These are phyloP conservation scores for Sphaeridia pumilis DNA, from an alignment of 2,888 invertebrate genomes.

Conservation along the genomic window DNA sequence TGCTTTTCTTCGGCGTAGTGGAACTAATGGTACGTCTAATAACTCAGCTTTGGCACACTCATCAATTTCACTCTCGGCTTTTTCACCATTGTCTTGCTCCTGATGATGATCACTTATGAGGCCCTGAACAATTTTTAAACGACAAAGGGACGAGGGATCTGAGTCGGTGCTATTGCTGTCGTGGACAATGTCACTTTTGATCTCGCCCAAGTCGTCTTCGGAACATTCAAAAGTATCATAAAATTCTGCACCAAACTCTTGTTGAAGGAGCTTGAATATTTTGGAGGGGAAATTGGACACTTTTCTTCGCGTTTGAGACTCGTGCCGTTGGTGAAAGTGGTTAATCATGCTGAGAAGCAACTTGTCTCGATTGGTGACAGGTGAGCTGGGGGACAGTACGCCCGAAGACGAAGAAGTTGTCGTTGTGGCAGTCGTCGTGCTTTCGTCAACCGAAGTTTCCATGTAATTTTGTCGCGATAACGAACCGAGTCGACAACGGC, in stretches of 20 bases:
- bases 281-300: slow-evolving; percentile 34
- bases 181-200: background rate
- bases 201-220: slow-evolving; percentile 20
- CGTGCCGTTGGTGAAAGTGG: slow-evolving; percentile 32
- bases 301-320: slow-evolving; percentile 13
- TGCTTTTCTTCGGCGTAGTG: slow-evolving; percentile 23
- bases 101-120: background rate
- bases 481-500: slow-evolving; percentile 25
- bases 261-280: slow-evolving; percentile 35
- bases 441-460: slow-evolving; percentile 23
- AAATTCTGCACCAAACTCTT: slow-evolving; percentile 36
- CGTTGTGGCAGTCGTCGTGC: too few species aligned
- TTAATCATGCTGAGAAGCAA: slow-evolving; percentile 35
- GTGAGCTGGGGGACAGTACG: slow-evolving; percentile 34
- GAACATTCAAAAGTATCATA: slow-evolving; percentile 34
- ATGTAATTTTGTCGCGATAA: slow-evolving; percentile 26
- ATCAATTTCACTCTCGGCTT: slow-evolving; percentile 20
- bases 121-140: too few species aligned
- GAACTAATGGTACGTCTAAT: slow-evolving; percentile 31
- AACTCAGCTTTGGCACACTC: slow-evolving; percentile 18
- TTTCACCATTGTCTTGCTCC: background rate
- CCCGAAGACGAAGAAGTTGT: slow-evolving; percentile 34
- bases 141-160: background rate
- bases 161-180: background rate
- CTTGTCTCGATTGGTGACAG: slow-evolving; percentile 34